Evolutionary conservation across 2,888 invertebrate species (phyloP), one percentile per base, ranked within the genome.

Genomic region (Stictocephala bisonia): DNA sequence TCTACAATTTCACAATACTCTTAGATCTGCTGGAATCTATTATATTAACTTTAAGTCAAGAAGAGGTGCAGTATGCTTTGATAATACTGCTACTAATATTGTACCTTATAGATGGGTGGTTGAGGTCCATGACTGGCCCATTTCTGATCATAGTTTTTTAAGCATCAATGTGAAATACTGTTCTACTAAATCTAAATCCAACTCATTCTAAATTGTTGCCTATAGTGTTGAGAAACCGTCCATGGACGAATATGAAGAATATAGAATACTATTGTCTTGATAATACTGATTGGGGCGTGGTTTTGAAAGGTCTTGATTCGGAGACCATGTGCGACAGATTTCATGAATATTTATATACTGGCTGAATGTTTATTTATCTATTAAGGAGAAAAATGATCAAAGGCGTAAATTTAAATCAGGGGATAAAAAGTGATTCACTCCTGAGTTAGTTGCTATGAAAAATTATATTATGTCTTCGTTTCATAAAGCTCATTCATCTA

Each of bases 281-380:
- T 18, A 56, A 56, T 31, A 56, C 31, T 29, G 56, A 29, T 3
- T 56, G 56, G 56, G 31, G 18, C 15, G 3, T 18, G 15, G 3
- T 27, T 11, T n/a, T 56, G 1, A 2, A 24, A 29, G 56, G 56
- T 11, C 31, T 56, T 15, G 22, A 29, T 31, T 29, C 15, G 18
- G 29, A 56, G 18, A 27, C n/a, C 18, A 56, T 56, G 56, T 56
- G 18, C 27, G 18, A 56, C 31, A 56, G 13, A 29, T 56, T 56
- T 31, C 29, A 15, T 2, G 24, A 13, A 29, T 56, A 13, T 29
- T 22, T 4, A 9, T 56, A 27, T 29, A 15, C 15, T 56, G 56
- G 56, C 18, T 56, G 27, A 15, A 56, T 56, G 13, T 29, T 1
- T 56, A 29, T 18, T 31, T 56, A 15, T 31, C 56, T 26, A 48